A percentile compares a stretch with the other conserved stretches of the same genome.
Conservation (phyloP, 2,888 invertebrate species). For the Spodoptera littoralis region DNA sequence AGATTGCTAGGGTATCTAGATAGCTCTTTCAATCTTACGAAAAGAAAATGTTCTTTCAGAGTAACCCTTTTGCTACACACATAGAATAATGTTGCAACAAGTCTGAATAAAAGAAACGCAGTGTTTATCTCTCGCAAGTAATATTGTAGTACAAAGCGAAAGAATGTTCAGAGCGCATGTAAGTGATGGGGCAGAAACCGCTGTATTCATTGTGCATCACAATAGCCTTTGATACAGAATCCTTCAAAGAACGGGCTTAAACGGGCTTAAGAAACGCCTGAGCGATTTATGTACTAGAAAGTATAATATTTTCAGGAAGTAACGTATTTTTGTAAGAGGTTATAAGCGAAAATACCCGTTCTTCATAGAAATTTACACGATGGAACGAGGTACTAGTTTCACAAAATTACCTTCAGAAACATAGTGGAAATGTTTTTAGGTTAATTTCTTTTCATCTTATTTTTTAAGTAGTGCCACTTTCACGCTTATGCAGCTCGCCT, state of each 20-base stretch:
- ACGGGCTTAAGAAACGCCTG: slow-evolving; percentile 6
- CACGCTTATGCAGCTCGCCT: slow-evolving; percentile 2
- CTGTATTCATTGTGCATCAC: slow-evolving; percentile 23
- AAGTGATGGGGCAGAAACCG: slow-evolving; percentile 15
- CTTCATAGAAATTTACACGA: neutral
- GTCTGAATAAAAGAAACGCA: slow-evolving; percentile 9
- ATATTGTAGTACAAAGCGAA: slow-evolving; percentile 23
- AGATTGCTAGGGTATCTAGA: too few relatives aligned
- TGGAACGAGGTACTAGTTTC: neutral
- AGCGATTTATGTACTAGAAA: slow-evolving; percentile 16
- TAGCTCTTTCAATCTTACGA: too few relatives aligned
- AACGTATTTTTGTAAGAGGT: neutral
- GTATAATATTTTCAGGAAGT: neutral
- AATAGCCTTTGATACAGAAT: slow-evolving; percentile 29
- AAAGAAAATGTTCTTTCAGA: neutral
- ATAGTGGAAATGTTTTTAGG: too few relatives aligned
- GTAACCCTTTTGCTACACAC: neutral
- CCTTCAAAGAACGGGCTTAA: slow-evolving; percentile 5
- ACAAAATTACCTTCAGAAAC: too few relatives aligned
- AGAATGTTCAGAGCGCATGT: slow-evolving; percentile 8
- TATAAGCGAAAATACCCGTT: neutral
- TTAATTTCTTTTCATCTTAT: neutral
- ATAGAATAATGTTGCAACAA: neutral
- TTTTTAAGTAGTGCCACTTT: neutral
- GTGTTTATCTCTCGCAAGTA: slow-evolving; percentile 15